These are phyloP conservation scores for Octomys mimax DNA, from an alignment of 2,797 vertebrate genomes.

Conservation along the genomic window DNA sequence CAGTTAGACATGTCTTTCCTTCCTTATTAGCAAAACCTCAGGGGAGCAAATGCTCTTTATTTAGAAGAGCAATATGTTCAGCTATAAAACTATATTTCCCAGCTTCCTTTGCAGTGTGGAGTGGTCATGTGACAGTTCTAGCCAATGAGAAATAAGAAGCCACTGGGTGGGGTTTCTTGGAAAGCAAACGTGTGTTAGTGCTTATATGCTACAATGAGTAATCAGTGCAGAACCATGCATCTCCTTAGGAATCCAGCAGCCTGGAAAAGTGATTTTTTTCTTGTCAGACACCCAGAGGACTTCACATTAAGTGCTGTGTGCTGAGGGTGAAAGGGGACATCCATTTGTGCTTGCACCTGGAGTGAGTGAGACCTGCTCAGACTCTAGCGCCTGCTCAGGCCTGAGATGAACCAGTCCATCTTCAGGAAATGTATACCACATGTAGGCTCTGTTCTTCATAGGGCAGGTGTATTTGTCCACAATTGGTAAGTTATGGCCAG, in stretches of 20 bases:
- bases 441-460: not conserved
- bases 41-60: not conserved
- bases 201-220: not conserved
- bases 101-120: not conserved
- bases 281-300: conserved; percentile 28
- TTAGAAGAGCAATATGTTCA: not conserved
- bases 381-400: not conserved
- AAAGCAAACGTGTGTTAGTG: not conserved
- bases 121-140: not conserved
- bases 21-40: conserved; percentile 33
- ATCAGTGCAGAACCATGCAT: not conserved
- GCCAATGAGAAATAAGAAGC: conserved; percentile 26
- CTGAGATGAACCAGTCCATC: not conserved
- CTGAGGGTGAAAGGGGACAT: conserved; percentile 1
- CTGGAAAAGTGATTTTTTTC: conserved; percentile 19
- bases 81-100: conserved; percentile 3
- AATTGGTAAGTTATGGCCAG: not conserved
- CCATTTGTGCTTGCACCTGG: not conserved
- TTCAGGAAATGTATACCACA: not conserved
- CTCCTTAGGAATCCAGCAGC: not conserved
- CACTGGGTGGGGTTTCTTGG: not conserved
- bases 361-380: not conserved
- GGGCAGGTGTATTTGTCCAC: not conserved
- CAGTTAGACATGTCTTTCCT: conserved; percentile 2
- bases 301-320: not conserved